These are phyloP conservation scores for Hydroisotoma schaefferi DNA, from an alignment of 2,888 invertebrate species.

Conservation along the genomic window DNA sequence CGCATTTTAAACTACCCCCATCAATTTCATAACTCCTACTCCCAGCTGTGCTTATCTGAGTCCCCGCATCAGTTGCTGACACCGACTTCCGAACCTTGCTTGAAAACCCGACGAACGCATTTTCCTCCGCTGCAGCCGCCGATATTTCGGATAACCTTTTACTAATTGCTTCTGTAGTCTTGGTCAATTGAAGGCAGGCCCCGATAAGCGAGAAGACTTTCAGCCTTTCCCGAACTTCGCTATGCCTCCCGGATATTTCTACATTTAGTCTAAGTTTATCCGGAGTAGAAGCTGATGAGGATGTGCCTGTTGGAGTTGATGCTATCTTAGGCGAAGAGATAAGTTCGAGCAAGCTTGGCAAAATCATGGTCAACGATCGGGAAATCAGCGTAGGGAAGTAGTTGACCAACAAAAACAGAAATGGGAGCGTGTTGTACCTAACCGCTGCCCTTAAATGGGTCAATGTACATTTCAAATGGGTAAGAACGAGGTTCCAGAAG, in stretches of 20 bases:
- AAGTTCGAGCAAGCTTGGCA: constrained; percentile 77
- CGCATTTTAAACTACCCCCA: no score
- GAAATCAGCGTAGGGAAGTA: constrained; percentile 66
- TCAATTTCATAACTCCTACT: no score
- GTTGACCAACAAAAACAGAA: constrained; percentile 72
- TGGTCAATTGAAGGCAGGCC: constrained; percentile 31
- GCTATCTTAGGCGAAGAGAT: constrained; percentile 70
- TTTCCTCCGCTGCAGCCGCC: background rate
- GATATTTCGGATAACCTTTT: background rate
- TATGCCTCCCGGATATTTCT: constrained; percentile 60
- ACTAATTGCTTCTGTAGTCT: background rate
- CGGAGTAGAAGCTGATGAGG: constrained; percentile 64
- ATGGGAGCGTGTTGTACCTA: constrained; percentile 75
- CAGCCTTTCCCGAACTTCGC: constrained; percentile 46
- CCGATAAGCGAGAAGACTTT: constrained; percentile 41
- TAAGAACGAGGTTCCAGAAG: constrained; percentile 71
- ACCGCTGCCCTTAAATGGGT: constrained; percentile 77
- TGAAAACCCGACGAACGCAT: background rate
- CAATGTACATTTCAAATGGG: constrained; percentile 82
- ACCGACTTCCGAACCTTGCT: background rate
- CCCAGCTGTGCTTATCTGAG: no score
- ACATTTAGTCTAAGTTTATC: constrained; percentile 66
- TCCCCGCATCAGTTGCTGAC: no score
- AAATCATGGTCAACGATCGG: constrained; percentile 65
- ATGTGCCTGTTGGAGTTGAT: constrained; percentile 62